Evolutionary conservation across 2,888 invertebrate genomes (phyloP), one percentile per base, ranked within the genome.

Genomic region (Lordiphosa andalusiaca): DNA sequence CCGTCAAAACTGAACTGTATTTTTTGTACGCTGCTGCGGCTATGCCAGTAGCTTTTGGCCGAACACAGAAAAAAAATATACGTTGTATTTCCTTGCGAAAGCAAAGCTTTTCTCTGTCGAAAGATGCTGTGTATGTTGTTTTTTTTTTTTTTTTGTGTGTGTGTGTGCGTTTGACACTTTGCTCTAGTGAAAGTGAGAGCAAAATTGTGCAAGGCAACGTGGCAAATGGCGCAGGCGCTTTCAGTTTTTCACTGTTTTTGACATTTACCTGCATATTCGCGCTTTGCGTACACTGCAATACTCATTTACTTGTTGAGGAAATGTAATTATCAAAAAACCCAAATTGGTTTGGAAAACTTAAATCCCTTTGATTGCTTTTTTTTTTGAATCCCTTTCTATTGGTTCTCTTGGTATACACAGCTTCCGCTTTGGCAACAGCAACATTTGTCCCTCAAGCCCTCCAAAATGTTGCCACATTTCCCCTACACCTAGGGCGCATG

Each of bases 1-100:
- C 66, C 51, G 55, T 67, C 65, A 67, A 67, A 84, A 81, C 82
- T 72, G 66, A 81, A 81, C 65, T 69, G 58, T 67, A 60, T 61
- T 69, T 69, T 64, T 62, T 21, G 42, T 39, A 47, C 56, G 69
- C 69, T 73, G 71, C 75, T 73, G 71, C 75, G 73, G 63, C 61
- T 49, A 53, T 62, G 64, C 58, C 60, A 51, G 67, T 68, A 80
- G 69, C 67, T 67, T 63, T 67, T 54, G 40, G 9, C 0, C 47
- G 48, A 47, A 33, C 54, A 19, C 57, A 46, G 21, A 38, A 37
- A 25, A 41, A 30, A 37, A 19, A n/a, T 7, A 23, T 39, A 7
- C 23, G 2, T 33, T 40, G 2, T 19, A 19, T 19, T 39, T 5
- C 12, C 10, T 37, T 16, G 23, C 42, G 39, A 10, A 21, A 2